These are phyloP conservation scores for Masnerella sp. DNA, from an alignment of 2,888 invertebrate species.

Conservation along the genomic window DNA sequence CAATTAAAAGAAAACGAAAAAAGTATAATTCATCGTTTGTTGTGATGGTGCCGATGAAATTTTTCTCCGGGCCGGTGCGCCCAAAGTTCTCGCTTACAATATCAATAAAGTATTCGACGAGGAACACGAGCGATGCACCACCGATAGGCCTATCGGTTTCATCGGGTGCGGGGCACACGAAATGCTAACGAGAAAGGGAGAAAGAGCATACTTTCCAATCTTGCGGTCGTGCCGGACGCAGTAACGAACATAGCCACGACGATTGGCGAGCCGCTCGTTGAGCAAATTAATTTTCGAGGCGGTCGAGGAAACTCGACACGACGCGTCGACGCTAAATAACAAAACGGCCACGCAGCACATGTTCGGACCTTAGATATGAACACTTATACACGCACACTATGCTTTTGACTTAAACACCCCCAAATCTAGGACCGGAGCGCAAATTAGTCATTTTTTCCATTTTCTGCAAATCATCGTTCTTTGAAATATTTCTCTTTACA, in stretches of 20 bases:
- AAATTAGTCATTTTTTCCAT: too few relatives aligned
- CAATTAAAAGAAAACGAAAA: slow-evolving; percentile 60
- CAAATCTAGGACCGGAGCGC: too few relatives aligned
- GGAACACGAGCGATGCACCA: slow-evolving; percentile 61
- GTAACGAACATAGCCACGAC: slow-evolving; percentile 61
- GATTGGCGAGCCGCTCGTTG: slow-evolving; percentile 60
- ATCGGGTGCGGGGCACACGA: slow-evolving; percentile 56
- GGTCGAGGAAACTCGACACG: slow-evolving; percentile 64
- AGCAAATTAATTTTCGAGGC: slow-evolving; percentile 64
- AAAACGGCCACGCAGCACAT: slow-evolving; percentile 57
- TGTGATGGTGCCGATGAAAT: slow-evolving; percentile 58
- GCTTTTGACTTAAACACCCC: too few relatives aligned
- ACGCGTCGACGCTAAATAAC: slow-evolving; percentile 58
- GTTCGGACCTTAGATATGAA: slow-evolving; percentile 57
- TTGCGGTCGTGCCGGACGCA: slow-evolving; percentile 52
- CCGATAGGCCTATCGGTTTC: slow-evolving; percentile 67
- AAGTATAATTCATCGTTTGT: slow-evolving; percentile 59
- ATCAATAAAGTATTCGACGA: slow-evolving; percentile 65
- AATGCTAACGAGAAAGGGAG: slow-evolving; percentile 57
- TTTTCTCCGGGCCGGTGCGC: slow-evolving; percentile 49
- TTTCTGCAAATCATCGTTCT: too few relatives aligned
- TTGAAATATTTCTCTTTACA: too few relatives aligned
- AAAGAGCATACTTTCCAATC: slow-evolving; percentile 61
- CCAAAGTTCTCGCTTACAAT: slow-evolving; percentile 65
- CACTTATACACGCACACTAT: slow-evolving; percentile 46